Evolutionary conservation across 64 coral and sea anemone species (phyloP), one percentile per base, ranked within the genome.

Genomic region (Cladopsammia gracilis): DNA sequence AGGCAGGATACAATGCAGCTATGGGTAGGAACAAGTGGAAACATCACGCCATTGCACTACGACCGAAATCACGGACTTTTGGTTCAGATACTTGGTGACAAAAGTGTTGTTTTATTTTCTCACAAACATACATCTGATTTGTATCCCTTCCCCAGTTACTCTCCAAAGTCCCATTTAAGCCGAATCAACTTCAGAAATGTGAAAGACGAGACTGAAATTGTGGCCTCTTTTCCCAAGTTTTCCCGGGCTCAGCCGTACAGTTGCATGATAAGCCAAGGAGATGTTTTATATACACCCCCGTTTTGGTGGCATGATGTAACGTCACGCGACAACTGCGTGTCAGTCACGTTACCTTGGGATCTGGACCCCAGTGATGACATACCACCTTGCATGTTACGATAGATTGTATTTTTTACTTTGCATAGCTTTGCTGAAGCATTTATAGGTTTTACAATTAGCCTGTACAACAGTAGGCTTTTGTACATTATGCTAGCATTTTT

Each of bases 251-350:
- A 93, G 34, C 34, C 64, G 22, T 87, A 93, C 53, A 62, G 59
- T 20, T 93, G 91, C 66, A 70, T 93, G 48, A 87, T 93, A 44
- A 49, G 75, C 26, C 59, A 18, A 73, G 91, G 91, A 20, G 91
- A 93, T 54, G 75, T 93, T 57, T 83, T 93, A 22, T 93, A 93
- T 52, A 93, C 84, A 64, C 91, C 91, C 24, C 91, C 91, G 43
- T 93, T 93, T 87, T 93, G 91, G 91, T 93, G 91, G 91, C 91
- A 93, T 18, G 83, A 93, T 47, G 91, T 93, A 71, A 93, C 91
- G 43, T 93, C 83, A 56, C n/a, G 73, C 7, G 83, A 93, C 56
- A 87, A 77, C 74, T 93, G 91, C 77, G 82, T 93, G 70, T 93
- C 91, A 6, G 91, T 93, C 3, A 93, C 91, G 5, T 83, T 93